phyloP scores from a whole-genome alignment of 2,113 vertebrate species.

The Excalfactoria chinensis region DNA sequence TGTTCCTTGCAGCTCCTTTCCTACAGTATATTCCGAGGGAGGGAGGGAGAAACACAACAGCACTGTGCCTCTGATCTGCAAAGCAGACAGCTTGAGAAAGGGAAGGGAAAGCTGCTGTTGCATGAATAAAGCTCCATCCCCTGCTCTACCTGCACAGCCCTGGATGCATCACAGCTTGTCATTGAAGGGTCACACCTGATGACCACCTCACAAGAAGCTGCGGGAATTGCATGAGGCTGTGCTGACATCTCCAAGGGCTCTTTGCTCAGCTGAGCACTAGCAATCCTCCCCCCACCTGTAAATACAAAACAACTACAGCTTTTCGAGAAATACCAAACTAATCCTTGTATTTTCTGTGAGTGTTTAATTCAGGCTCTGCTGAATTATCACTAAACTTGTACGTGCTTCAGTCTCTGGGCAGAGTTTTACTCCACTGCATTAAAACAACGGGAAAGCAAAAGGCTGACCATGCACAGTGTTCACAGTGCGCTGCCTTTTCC shows the following conservation, averaged over 20 bases:
- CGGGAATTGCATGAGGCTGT: constrained; percentile 11
- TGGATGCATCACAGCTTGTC: neutral
- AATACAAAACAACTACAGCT: constrained; percentile 35
- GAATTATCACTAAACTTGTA: neutral
- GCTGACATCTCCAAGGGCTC: constrained; percentile 53
- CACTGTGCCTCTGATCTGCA: neutral
- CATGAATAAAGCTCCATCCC: neutral
- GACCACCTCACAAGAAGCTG: constrained; percentile 60
- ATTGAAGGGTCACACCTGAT: constrained; percentile 63
- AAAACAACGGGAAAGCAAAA: neutral
- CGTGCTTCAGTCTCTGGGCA: neutral
- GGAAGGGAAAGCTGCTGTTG: neutral
- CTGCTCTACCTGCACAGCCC: neutral
- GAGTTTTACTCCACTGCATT: fast-evolving
- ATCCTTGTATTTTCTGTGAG: neutral
- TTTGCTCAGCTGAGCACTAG: constrained; percentile 52
- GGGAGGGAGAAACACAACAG: fast-evolving
- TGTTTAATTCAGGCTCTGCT: fast-evolving
- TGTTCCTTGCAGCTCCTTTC: neutral
- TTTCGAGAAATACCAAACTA: neutral
- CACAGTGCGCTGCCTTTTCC: too few relatives aligned
- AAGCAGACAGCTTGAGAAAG: neutral
- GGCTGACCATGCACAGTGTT: fast-evolving
- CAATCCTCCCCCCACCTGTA: constrained; percentile 58
- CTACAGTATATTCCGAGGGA: neutral